Base-by-base conservation (phyloP, 2,888 invertebrate genomes). In the Drosophila anomelani region DNA sequence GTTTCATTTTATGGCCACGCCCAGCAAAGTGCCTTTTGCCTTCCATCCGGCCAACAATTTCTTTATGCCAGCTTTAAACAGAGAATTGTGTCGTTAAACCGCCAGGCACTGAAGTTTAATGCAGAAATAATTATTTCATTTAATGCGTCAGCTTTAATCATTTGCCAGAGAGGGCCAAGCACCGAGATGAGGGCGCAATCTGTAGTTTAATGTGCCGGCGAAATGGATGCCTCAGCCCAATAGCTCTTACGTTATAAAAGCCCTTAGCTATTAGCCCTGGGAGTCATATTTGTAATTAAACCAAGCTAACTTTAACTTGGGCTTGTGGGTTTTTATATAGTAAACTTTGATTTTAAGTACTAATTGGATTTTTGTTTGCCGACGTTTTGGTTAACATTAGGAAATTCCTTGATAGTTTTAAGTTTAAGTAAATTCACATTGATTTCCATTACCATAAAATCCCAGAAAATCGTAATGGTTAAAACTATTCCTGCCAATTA, bases 1-100 rank as follows among this genome's bases (percentile, higher is more conserved):
- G 39, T 49, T 49, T 60, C 60, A 23, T 60, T 69, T 77, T 71
- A 80, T 73, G 72, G 61, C 47, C 60, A 46, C 44, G 72, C 75
- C 44, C 36, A 39, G 32, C 12, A 34, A 54, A 64, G 63, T 70
- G 70, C 56, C 64, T 63, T 69, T 74, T 57, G 63, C 53, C 70
- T 73, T 63, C 49, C 26, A 41, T 55, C 46, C 55, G 26, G 64
- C 12, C 20, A 39, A 23, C 15, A 51, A n/a, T 26, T 60, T 74
- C 74, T 85, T 79, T 69, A 81, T 69, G 69, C 59, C 56, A 58
- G 72, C 64, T 73, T 74, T 72, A 76, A 80, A 78, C 81, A 73
- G 46, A 60, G 62, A 76, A 72, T 68, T 60, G 55, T 63, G 67
- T 69, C 73, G 76, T 78, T 75, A 85, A 83, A 79, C 38, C 73